Percentiles rank a stretch among this genome's conserved stretches.
These are phyloP conservation scores for Euthynnus affinis DNA, from an alignment of 2,797 vertebrate genomes.

Conservation along the genomic window DNA sequence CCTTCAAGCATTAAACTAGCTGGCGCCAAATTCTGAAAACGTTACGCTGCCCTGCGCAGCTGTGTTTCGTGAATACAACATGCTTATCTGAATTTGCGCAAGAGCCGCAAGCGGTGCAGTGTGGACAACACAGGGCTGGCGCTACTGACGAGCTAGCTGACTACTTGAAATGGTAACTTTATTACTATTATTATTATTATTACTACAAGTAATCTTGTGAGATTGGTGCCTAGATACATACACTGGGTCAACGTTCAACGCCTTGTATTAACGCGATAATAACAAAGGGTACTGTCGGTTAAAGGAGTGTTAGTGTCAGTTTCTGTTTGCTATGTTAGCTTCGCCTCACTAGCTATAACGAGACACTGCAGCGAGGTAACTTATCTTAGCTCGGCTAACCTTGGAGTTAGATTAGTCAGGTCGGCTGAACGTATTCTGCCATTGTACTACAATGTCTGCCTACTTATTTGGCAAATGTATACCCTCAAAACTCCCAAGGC, in stretches of 20 bases:
- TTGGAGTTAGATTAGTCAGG: conserved; percentile 11
- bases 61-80: conserved; percentile 42
- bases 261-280: neutral
- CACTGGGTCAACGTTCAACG: accelerated
- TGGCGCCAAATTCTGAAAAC: conserved; percentile 81
- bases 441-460: neutral
- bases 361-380: conserved; percentile 37
- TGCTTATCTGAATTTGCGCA: conserved; percentile 48
- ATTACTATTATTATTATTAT: conserved; percentile 5
- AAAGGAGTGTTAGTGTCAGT: conserved; percentile 21
- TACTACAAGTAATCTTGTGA: neutral
- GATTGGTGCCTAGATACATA: accelerated
- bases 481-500: neutral
- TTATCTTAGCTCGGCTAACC: conserved; percentile 53
- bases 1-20: conserved; percentile 4
- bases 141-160: conserved; percentile 79
- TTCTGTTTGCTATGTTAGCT: conserved; percentile 62
- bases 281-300: neutral
- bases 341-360: conserved; percentile 25
- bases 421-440: neutral
- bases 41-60: conserved; percentile 47
- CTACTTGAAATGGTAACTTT: conserved; percentile 80
- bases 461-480: neutral
- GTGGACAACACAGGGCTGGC: conserved; percentile 77
- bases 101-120: conserved; percentile 73